phyloP scores from a whole-genome alignment of 2,113 vertebrate genomes.

The Abramis brama region DNA sequence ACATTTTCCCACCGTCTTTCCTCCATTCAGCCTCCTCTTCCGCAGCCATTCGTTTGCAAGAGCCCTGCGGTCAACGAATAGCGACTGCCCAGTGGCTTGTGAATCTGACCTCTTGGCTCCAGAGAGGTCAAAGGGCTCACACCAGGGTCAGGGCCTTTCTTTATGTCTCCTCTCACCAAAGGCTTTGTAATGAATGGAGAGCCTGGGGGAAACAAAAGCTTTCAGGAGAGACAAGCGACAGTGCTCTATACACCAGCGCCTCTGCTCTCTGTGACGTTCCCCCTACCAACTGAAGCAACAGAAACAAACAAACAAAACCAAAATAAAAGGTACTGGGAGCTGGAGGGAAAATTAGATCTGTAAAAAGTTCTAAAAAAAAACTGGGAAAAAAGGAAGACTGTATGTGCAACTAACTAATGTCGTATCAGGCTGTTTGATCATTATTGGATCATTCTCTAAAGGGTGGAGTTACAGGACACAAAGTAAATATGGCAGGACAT shows the following conservation, averaged over 20 bases:
- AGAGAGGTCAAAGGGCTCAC: conserved; percentile 92
- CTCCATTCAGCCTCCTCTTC: conserved; percentile 75
- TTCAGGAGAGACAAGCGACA: conserved; percentile 90
- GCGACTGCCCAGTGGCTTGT: conserved; percentile 85
- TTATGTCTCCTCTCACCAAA: conserved; percentile 89
- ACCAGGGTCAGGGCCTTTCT: conserved; percentile 86
- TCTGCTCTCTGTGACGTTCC: conserved; percentile 78
- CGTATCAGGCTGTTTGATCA: conserved; percentile 41
- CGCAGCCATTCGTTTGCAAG: conserved; percentile 78
- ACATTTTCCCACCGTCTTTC: conserved; percentile 91
- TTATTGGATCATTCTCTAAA: conserved; percentile 37
- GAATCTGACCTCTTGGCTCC: conserved; percentile 89
- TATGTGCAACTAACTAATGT: conserved; percentile 48
- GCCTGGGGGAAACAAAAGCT: conserved; percentile 86
- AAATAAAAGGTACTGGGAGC: conserved; percentile 70
- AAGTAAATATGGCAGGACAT: conserved; percentile 34
- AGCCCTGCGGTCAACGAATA: conserved; percentile 77
- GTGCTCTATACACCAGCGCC: conserved; percentile 92
- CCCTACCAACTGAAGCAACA: conserved; percentile 47
- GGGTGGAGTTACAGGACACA: conserved; percentile 25
- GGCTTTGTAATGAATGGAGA: conserved; percentile 96
- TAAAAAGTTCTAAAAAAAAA: conserved; percentile 57
- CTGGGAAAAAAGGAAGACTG: conserved; percentile 46
- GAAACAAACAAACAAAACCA: conserved; percentile 24
- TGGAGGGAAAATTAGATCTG: conserved; percentile 52